Evolutionary conservation across 1,140 invertebrate species (phyloP), one percentile per base, ranked within the genome.

Genomic region (Cheumatopsyche charites): DNA sequence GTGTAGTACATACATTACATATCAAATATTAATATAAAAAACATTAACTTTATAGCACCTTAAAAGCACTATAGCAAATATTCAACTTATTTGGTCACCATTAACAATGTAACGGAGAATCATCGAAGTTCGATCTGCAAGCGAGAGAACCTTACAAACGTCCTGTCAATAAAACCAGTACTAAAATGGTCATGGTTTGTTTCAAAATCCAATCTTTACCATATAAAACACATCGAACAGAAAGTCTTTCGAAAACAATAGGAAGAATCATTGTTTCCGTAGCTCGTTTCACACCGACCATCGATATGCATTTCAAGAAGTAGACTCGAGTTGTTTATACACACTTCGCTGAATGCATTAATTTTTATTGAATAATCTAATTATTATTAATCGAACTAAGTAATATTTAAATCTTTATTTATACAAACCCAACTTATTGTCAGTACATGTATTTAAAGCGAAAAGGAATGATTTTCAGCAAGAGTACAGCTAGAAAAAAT

Each of bases 81-180:
- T 15, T 52, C 19, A 52, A 19, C 47, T 52, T 52, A 52, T 52
- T 52, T 52, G 47, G 47, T n/a, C 47, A 52, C 47, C 47, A 52
- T 52, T 52, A 52, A 52, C 47, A 52, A 52, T 19, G 47, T 36
- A 52, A 17, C 15, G 15, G 47, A 7, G 47, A 15, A 52, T 52
- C 19, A 15, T 17, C 15, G 19, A 52, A 9, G 47, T 15, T 52
- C 47, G 47, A 52, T 19, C n/a, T 15, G n/a, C n/a, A 19, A 17
- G 19, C 47, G 19, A 52, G 47, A 52, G 15, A 6, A 15, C 47
- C 9, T 36, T 52, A 52, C 47, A 19, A 52, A 52, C 15, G n/a
- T 52, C 47, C 47, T 52, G 47, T 52, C 47, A 52, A 52, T 52
- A 52, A 52, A 17, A 6, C 9, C n/a, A 17, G 47, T 52, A 52